Conservation (phyloP, 1,140 invertebrate species). For the Cherax quadricarinatus region DNA sequence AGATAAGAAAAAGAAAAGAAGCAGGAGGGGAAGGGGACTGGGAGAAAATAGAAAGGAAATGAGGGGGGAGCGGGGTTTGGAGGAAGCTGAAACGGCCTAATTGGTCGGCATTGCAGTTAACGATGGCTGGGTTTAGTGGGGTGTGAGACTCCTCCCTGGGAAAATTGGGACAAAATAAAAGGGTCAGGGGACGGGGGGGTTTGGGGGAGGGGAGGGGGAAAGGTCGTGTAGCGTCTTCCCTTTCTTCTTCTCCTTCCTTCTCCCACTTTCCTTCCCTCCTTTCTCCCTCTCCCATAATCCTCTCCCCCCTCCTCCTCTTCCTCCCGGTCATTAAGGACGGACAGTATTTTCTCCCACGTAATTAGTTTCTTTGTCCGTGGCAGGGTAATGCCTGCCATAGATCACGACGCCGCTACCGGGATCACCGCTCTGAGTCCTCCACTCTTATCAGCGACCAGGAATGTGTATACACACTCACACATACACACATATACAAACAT, state of each 20-base stretch:
- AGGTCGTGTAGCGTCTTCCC: no score
- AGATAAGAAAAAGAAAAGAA: no score
- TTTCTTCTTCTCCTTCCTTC: no score
- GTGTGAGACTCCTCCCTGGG: neutral
- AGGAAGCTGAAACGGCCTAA: neutral
- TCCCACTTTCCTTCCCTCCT: no score
- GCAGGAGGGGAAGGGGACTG: no score
- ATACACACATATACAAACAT: no score
- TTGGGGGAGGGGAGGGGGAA: neutral
- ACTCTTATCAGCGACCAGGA: no score
- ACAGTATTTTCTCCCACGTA: neutral
- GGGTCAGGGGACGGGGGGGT: neutral
- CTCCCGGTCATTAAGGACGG: neutral
- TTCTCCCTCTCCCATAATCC: no score
- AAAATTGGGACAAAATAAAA: neutral
- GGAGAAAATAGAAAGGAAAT: no score
- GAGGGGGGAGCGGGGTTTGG: neutral
- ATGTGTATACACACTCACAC: no score
- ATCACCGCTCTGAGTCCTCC: no score
- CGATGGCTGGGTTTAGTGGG: neutral
- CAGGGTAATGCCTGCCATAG: neutral
- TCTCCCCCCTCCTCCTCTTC: no score
- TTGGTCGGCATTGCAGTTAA: neutral
- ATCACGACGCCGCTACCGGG: neutral
- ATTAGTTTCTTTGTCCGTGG: constrained; percentile 1